These are phyloP conservation scores for Antennarius striatus DNA, from an alignment of 2,113 vertebrate genomes.

Conservation along the genomic window DNA sequence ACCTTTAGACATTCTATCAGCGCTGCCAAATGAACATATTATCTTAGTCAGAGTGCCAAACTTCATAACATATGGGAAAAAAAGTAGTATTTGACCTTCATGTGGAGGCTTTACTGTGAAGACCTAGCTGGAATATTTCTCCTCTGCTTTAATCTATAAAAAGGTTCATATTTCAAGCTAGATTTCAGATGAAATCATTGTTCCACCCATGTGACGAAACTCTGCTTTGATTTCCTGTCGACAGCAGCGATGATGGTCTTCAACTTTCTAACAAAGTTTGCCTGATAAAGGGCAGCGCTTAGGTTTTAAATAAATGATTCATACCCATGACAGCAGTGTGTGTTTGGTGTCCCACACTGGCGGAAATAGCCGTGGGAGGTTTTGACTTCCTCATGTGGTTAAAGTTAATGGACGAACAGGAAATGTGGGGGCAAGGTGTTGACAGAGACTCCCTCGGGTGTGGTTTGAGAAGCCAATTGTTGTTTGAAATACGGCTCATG, in stretches of 20 bases:
- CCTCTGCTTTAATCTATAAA: not conserved
- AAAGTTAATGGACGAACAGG: slow-evolving; percentile 69
- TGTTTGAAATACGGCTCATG: slow-evolving; percentile 18
- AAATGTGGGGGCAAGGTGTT: slow-evolving; percentile 48
- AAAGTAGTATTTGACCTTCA: not conserved
- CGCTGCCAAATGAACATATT: not conserved
- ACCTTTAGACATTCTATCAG: not conserved
- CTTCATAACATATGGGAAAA: too few species aligned
- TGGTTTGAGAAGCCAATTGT: slow-evolving; percentile 7
- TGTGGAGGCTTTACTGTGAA: not conserved
- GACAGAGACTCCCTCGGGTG: slow-evolving; percentile 26
- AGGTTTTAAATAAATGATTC: slow-evolving; percentile 42
- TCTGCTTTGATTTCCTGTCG: slow-evolving; percentile 45
- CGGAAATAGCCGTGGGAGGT: slow-evolving; percentile 77
- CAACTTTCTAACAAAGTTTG: slow-evolving; percentile 36
- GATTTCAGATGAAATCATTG: slow-evolving; percentile 25
- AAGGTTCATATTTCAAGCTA: not conserved
- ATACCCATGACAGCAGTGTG: not conserved
- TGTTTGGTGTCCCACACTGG: slow-evolving; percentile 6
- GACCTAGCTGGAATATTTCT: not conserved
- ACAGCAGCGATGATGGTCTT: slow-evolving; percentile 10
- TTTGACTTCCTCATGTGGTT: slow-evolving; percentile 60
- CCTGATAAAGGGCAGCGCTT: slow-evolving; percentile 52
- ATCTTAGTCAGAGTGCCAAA: not conserved
- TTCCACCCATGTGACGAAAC: slow-evolving; percentile 50